phyloP scores from a whole-genome alignment of 2,888 invertebrate species.

The Brenthis daphne region DNA sequence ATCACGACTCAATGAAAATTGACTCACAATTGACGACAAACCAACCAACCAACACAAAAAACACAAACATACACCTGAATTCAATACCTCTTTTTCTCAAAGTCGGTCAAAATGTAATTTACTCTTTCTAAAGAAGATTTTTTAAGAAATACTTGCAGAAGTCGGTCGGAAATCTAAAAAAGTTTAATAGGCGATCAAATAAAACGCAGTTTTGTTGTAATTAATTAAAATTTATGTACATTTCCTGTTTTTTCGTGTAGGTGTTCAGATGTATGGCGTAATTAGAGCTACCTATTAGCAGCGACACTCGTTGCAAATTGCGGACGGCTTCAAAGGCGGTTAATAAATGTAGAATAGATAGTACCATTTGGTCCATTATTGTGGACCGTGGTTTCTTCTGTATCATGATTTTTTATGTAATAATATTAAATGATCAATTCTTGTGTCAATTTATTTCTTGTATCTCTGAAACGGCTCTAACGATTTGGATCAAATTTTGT shows the following conservation, averaged over 20 bases:
- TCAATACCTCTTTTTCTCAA: too few relatives aligned
- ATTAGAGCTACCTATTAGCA: constrained; percentile 28
- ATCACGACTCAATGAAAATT: too few relatives aligned
- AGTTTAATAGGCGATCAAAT: constrained; percentile 10
- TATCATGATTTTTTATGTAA: too few relatives aligned
- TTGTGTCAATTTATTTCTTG: too few relatives aligned
- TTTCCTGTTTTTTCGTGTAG: constrained; percentile 39
- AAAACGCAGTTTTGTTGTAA: constrained; percentile 21
- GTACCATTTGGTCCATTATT: background rate
- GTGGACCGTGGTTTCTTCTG: background rate
- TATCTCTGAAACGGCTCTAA: too few relatives aligned
- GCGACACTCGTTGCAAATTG: constrained; percentile 18
- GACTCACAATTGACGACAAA: too few relatives aligned
- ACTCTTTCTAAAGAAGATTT: background rate
- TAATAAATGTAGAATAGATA: background rate
- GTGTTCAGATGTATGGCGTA: constrained; percentile 31
- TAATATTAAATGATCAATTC: too few relatives aligned
- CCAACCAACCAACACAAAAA: too few relatives aligned
- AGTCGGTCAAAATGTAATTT: background rate
- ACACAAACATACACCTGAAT: too few relatives aligned
- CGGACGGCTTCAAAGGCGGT: constrained; percentile 13
- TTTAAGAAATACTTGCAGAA: constrained; percentile 2
- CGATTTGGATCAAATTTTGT: too few relatives aligned
- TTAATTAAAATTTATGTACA: constrained; percentile 40
- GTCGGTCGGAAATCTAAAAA: constrained; percentile 11